Evolutionary conservation across 35 echinoderm and acorn worm species (phyloP).

Genomic region (Apostichopus parvimensis): DNA sequence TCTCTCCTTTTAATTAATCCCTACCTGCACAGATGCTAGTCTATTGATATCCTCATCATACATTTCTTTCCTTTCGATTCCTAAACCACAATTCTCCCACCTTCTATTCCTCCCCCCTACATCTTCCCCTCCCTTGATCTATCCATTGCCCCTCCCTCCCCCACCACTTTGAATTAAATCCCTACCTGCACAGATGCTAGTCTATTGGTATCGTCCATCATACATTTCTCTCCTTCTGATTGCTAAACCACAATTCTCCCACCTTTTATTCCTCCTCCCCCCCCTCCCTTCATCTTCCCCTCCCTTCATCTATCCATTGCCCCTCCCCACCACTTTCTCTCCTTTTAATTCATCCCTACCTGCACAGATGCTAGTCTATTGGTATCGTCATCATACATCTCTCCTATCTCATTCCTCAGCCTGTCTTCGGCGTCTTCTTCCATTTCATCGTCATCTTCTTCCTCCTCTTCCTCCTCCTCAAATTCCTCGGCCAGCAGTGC

Average conservation of each 20-base stretch:
- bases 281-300: neutral
- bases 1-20: neutral
- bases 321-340: neutral
- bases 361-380: conserved; percentile 78
- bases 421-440: conserved; percentile 96
- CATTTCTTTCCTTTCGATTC: conserved; percentile 48
- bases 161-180: neutral
- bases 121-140: neutral
- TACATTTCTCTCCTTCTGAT: neutral
- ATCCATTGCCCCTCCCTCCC: neutral
- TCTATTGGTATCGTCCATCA: neutral
- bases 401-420: conserved; percentile 96
- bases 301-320: neutral
- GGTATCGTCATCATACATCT: conserved; percentile 94
- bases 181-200: neutral
- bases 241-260: neutral
- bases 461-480: conserved; percentile 99
- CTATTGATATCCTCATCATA: conserved; percentile 93
- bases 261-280: neutral
- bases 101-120: neutral
- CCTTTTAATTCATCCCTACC: conserved; percentile 33
- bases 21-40: conserved; percentile 80
- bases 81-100: too few species aligned
- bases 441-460: conserved; percentile 94
- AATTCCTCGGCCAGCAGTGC: conserved; percentile 95